A percentile compares a stretch with the other conserved stretches of the same genome.
Conservation (phyloP, 2,797 vertebrate species). For the Benthosema pterotum region DNA sequence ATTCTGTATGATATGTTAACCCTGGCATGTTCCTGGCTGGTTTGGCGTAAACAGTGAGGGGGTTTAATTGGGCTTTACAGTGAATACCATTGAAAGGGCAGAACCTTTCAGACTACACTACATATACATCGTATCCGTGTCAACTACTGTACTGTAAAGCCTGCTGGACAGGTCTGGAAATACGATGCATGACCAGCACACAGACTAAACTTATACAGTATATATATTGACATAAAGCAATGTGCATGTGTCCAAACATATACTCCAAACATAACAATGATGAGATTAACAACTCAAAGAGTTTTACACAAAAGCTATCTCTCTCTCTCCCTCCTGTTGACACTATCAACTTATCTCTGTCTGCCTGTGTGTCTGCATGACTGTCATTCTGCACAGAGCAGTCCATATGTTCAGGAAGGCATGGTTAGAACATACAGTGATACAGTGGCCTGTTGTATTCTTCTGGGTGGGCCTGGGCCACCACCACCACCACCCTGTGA, state of each 20-base stretch:
- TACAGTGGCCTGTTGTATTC: neutral
- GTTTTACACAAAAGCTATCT: neutral
- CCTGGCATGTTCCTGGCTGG: neutral
- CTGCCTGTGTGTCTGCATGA: neutral
- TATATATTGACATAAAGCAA: neutral
- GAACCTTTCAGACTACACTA: neutral
- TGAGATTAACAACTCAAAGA: neutral
- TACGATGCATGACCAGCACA: neutral
- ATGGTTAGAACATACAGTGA: neutral
- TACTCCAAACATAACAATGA: neutral
- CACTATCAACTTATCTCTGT: too few relatives aligned
- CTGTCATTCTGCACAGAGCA: neutral
- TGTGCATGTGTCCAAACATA: too few relatives aligned
- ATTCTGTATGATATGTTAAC: neutral
- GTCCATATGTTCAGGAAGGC: conserved; percentile 2
- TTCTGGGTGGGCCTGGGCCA: conserved; percentile 4
- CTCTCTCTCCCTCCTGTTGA: neutral
- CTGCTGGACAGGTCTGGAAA: neutral
- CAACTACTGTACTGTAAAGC: neutral
- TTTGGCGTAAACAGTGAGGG: conserved; percentile 1
- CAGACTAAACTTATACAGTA: too few relatives aligned
- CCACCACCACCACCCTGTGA: neutral
- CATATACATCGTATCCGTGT: neutral
- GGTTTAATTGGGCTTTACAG: neutral
- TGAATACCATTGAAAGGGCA: conserved; percentile 14